Evolutionary conservation across 2,797 vertebrate species (phyloP), one percentile per base, ranked within the genome.

Genomic region (Sebastes cheni): DNA sequence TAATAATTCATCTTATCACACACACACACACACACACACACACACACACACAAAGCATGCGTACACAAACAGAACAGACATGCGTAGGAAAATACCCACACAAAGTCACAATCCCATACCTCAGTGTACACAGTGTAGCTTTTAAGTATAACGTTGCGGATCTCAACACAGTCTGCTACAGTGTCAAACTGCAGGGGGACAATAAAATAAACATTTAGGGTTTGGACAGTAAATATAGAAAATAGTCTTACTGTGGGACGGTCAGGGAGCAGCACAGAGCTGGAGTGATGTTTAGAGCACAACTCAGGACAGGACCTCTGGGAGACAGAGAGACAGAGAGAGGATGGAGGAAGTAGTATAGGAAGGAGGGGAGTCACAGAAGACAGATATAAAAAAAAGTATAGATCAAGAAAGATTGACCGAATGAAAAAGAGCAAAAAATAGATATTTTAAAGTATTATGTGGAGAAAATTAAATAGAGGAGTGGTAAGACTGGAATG

Each of bases 131-230:
- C 94, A 73, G 96, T 98, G 95, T 97, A 99, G 92, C 97, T 97
- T 96, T 99, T 99, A 91, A 99, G 96, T 52, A 96, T 98, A 91
- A 99, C 96, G 5, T 90, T 97, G 96, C 95, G 97, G 86, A 97
- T 95, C 85, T 97, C 97, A 25, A 96, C 96, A 8, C 95, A 90
- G 88, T 96, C 97, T 70, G 97, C 96, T 92, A 98, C 96, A 86
- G 97, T 96, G 91, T 99, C 97, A 96, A 97, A 98, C 98, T 99
- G 95, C 92, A 89, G 81, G 92, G 94, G 83, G 86, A 95, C 94
- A 95, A 94, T 66, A 86, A 92, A 84, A 91, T 82, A 80, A 62
- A 89, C 84, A 80, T 93, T 93, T 90, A 93, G 70, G 84, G 55
- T 12, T 80, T 59, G 67, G 72, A 61, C 27, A 86, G 50, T 72